phyloP scores from a whole-genome alignment of 2,113 vertebrate species.

The Sturnus vulgaris region DNA sequence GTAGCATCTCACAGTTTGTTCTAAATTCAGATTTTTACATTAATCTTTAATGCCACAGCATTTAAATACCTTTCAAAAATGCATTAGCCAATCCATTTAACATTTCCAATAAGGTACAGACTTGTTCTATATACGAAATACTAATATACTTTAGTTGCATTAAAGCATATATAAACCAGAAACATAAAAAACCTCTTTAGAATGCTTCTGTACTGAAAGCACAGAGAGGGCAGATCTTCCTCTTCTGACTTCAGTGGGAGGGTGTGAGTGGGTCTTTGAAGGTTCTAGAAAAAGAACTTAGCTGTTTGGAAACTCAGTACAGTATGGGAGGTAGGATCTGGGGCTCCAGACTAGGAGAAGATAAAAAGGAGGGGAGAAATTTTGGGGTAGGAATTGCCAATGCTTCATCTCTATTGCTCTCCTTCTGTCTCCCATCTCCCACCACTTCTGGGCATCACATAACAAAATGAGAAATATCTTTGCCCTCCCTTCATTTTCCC shows the following conservation, averaged over 20 bases:
- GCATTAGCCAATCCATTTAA: neutral
- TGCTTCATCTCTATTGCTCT: neutral
- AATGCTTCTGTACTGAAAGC: neutral
- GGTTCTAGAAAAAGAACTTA: neutral
- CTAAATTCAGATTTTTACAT: neutral
- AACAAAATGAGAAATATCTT: neutral
- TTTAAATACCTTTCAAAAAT: conserved; percentile 23
- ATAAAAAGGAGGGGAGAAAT: neutral
- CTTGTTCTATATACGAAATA: neutral
- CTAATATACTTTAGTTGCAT: neutral
- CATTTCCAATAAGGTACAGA: neutral
- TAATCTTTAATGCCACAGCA: neutral
- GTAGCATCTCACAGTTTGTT: neutral
- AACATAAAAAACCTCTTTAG: neutral
- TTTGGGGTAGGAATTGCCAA: neutral
- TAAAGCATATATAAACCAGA: neutral
- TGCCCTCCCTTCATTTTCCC: neutral
- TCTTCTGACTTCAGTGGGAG: neutral
- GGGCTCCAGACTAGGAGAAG: neutral
- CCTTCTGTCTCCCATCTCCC: rapidly evolving
- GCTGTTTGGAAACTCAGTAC: neutral
- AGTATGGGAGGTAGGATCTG: neutral
- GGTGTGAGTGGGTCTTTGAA: neutral
- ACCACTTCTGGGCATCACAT: neutral
- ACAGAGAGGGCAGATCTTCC: neutral